Evolutionary conservation across 2,888 invertebrate genomes (phyloP).

Genomic region (Criorhina ranunculi): DNA sequence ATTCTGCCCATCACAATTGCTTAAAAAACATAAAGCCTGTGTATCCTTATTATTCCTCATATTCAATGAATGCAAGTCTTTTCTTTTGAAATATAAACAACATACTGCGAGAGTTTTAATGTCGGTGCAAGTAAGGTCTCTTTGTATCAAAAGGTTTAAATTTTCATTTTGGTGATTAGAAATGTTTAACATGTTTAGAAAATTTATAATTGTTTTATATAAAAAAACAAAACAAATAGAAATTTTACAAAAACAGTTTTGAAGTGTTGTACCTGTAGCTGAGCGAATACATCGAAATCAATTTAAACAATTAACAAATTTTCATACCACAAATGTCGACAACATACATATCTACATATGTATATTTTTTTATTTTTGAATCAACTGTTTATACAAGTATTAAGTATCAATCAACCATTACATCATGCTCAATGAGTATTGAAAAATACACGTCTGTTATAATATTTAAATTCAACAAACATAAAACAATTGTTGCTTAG

Average conservation of each 20-base stretch:
- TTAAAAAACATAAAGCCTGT: too few relatives aligned
- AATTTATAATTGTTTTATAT: conserved; percentile 6
- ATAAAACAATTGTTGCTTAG: background rate
- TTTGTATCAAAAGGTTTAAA: too few relatives aligned
- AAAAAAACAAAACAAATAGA: background rate
- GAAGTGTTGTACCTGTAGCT: conserved; percentile 9
- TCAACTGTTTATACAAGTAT: background rate
- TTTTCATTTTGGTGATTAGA: too few relatives aligned
- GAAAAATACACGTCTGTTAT: background rate
- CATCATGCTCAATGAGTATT: background rate
- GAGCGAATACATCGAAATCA: conserved; percentile 25
- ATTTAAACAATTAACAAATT: conserved; percentile 4
- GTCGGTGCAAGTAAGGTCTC: too few relatives aligned
- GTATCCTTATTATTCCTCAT: too few relatives aligned
- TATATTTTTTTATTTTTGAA: background rate
- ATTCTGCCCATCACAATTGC: too few relatives aligned
- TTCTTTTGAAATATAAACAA: too few relatives aligned
- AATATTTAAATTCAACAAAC: background rate
- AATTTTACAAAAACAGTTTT: too few relatives aligned
- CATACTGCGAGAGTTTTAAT: too few relatives aligned
- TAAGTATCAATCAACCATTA: background rate
- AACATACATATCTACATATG: background rate
- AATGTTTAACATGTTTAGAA: too few relatives aligned
- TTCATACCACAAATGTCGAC: background rate
- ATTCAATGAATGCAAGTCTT: too few relatives aligned